Evolutionary conservation across 1,140 invertebrate genomes (phyloP), one percentile per base, ranked within the genome.

Genomic region (Drosophila rufa): DNA sequence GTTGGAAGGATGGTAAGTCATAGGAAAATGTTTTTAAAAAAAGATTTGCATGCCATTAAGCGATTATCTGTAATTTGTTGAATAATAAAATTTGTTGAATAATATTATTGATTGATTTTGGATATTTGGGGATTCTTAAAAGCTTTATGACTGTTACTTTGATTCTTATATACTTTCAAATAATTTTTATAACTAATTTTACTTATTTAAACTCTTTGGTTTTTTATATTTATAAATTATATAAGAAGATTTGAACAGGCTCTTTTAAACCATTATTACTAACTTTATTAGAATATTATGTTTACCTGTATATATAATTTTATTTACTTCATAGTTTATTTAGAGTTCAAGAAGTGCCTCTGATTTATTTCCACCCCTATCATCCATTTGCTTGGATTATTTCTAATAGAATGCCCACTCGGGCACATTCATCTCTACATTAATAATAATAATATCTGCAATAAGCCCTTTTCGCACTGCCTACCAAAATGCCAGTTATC

Each of bases 361-460:
- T 0, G 6, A 14, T 8, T 19, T 19, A 9, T 53, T 36, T 53
- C 7, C 12, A 22, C n/a, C 25, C 25, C 9, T 11, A 36, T 50
- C 17, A 5, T 3, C 38, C 40, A 38, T 51, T 66, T 67, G 38
- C 33, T 27, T 50, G 15, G 3, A 25, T 19, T 22, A 25, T 33
- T 60, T 48, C 3, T 14, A 27, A 45, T 36, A 27, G 19, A 51
- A 19, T 66, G 15, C 50, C n/a, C 36, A 36, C 12, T 17, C 14
- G 8, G 17, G n/a, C 36, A 30, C 27, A 27, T 33, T 12, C 19
- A 36, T n/a, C 36, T 56, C 19, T 53, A 69, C 45, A 73, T 60
- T 71, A 71, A 40, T 73, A 70, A 73, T 73, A 70, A 73, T 43
- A 38, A 40, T 55, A 68, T 68, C n/a, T 3, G 8, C 66, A 7